Evolutionary conservation across 2,888 invertebrate species (phyloP).

Genomic region (Trichogramma dendrolimi): DNA sequence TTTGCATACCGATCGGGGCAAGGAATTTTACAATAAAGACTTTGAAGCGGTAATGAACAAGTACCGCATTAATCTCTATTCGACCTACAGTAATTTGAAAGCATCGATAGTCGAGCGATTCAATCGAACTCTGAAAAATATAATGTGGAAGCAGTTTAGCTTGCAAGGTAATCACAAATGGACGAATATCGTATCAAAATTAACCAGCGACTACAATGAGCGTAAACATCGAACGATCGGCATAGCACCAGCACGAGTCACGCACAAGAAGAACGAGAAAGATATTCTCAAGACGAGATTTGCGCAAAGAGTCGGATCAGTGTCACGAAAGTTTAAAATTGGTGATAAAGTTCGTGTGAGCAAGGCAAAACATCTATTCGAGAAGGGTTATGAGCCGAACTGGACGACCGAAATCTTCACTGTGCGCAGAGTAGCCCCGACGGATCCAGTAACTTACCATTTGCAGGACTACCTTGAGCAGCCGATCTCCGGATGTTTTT

Average conservation of each 20-base stretch:
- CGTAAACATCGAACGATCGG: slow-evolving; percentile 7
- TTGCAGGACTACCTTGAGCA: no score
- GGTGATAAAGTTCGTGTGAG: slow-evolving; percentile 33
- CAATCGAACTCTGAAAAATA: slow-evolving; percentile 4
- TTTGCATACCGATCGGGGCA: slow-evolving; percentile 25
- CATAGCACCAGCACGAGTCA: slow-evolving; percentile 22
- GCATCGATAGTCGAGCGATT: slow-evolving; percentile 40
- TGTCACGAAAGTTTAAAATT: not conserved
- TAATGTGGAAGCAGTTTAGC: slow-evolving; percentile 4
- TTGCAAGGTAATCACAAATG: slow-evolving; percentile 6
- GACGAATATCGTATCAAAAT: slow-evolving; percentile 5
- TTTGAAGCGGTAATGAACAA: slow-evolving; percentile 21
- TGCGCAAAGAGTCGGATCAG: no score
- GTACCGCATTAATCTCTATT: slow-evolving; percentile 27
- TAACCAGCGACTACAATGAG: not conserved
- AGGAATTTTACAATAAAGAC: slow-evolving; percentile 28
- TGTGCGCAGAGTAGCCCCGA: no score
- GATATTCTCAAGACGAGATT: slow-evolving; percentile 20
- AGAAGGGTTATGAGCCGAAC: no score
- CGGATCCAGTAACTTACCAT: no score
- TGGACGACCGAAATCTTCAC: no score
- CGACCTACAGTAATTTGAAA: slow-evolving; percentile 33
- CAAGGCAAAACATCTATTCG: slow-evolving; percentile 39
- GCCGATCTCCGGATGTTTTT: no score
- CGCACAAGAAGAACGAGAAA: slow-evolving; percentile 28